Percentiles rank a stretch among this genome's conserved stretches.
phyloP scores from a whole-genome alignment of 2,113 vertebrate species.

The Riparia riparia region DNA sequence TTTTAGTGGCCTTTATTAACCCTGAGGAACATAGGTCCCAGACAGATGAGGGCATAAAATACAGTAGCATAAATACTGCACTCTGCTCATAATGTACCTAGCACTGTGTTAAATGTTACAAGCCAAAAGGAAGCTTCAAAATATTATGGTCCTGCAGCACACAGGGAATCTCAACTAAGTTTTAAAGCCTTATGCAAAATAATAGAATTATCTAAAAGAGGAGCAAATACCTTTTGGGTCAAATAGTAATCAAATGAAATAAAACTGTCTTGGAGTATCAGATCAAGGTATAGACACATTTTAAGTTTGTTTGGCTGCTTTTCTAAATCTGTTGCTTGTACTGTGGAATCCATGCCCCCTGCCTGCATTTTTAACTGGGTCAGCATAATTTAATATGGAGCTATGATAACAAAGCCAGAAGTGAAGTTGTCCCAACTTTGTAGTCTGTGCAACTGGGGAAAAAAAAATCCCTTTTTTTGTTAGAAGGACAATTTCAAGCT shows the following conservation, averaged over 20 bases:
- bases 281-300: background rate
- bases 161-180: background rate
- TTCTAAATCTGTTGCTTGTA: background rate
- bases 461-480: background rate
- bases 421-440: background rate
- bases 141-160: background rate
- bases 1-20: background rate
- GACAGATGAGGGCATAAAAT: background rate
- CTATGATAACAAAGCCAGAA: background rate
- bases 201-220: background rate
- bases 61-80: background rate
- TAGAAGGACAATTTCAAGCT: background rate
- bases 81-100: background rate
- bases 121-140: background rate
- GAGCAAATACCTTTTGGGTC: background rate
- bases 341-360: background rate
- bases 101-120: background rate
- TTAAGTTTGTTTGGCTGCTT: background rate
- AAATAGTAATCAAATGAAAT: background rate
- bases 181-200: background rate
- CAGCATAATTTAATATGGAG: conserved; percentile 8
- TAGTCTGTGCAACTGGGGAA: background rate
- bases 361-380: conserved; percentile 15
- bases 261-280: background rate
- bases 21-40: background rate